Percentiles rank a stretch among this genome's conserved stretches.
Conservation (phyloP, 2,113 vertebrate genomes). For the Proterorhinus semilunaris region DNA sequence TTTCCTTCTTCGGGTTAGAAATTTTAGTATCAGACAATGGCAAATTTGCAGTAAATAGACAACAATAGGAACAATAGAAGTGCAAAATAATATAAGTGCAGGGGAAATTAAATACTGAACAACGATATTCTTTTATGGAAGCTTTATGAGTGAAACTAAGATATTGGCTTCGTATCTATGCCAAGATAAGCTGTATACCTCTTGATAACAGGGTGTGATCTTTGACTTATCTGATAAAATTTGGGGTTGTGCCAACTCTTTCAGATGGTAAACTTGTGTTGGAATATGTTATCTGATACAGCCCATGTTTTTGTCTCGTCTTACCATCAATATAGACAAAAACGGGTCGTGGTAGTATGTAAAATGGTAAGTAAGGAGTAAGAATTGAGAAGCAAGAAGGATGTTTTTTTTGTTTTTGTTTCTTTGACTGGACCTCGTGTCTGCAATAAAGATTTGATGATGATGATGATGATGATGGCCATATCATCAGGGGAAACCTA, state of each 20-base stretch:
- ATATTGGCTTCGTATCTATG: background rate
- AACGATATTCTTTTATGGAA: background rate
- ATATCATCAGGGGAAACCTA: background rate
- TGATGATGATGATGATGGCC: too few relatives aligned
- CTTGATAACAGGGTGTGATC: conserved; percentile 22
- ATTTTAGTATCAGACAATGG: too few relatives aligned
- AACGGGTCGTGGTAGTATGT: background rate
- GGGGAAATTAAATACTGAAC: background rate
- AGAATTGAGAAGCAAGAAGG: too few relatives aligned
- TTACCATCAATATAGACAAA: background rate
- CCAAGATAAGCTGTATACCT: background rate
- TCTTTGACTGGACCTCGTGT: too few relatives aligned
- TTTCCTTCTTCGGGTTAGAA: background rate
- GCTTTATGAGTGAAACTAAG: background rate
- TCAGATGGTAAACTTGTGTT: too few relatives aligned
- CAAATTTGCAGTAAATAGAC: too few relatives aligned
- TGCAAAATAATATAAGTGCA: background rate
- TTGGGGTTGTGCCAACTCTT: background rate
- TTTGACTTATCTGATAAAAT: conserved; percentile 51
- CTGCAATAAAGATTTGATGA: too few relatives aligned
- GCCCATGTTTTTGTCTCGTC: too few relatives aligned
- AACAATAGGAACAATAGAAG: too few relatives aligned
- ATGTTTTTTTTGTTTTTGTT: too few relatives aligned
- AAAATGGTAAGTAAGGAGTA: too few relatives aligned
- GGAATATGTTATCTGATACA: too few relatives aligned